Conservation (phyloP, 2,113 vertebrate genomes). For the Lagenorhynchus albirostris region DNA sequence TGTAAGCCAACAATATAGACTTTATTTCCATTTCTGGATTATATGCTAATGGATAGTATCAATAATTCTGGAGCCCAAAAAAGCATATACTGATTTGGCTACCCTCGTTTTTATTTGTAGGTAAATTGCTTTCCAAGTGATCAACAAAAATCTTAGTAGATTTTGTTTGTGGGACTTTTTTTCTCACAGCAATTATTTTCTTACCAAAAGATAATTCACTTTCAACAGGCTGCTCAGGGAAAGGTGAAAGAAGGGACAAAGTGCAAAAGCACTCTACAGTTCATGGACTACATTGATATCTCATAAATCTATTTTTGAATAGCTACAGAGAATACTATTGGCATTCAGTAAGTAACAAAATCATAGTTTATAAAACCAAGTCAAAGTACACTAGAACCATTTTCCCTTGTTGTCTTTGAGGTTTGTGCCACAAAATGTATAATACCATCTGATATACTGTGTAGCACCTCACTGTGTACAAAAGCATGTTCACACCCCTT, state of each 20-base stretch:
- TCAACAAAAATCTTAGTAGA: neutral
- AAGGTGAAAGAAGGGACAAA: neutral
- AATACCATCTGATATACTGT: neutral
- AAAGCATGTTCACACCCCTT: neutral
- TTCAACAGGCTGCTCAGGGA: neutral
- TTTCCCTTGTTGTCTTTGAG: neutral
- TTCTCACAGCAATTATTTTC: constrained; percentile 1
- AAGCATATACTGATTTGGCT: neutral
- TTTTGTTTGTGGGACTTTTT: neutral
- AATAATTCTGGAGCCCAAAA: neutral
- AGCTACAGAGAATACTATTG: constrained; percentile 9
- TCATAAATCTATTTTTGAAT: neutral
- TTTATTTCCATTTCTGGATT: neutral
- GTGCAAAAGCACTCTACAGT: neutral
- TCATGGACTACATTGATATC: neutral
- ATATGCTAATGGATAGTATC: neutral
- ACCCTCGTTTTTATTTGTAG: constrained; percentile 23
- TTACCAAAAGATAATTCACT: constrained; percentile 13
- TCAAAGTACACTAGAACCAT: neutral
- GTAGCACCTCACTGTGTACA: neutral
- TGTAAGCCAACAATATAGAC: neutral
- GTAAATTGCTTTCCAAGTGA: neutral
- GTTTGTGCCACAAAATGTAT: neutral
- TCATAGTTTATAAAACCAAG: neutral
- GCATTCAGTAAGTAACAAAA: neutral